Base-by-base conservation (phyloP, 2,888 invertebrate genomes). In the Cataglyphis rosenhaueri region DNA sequence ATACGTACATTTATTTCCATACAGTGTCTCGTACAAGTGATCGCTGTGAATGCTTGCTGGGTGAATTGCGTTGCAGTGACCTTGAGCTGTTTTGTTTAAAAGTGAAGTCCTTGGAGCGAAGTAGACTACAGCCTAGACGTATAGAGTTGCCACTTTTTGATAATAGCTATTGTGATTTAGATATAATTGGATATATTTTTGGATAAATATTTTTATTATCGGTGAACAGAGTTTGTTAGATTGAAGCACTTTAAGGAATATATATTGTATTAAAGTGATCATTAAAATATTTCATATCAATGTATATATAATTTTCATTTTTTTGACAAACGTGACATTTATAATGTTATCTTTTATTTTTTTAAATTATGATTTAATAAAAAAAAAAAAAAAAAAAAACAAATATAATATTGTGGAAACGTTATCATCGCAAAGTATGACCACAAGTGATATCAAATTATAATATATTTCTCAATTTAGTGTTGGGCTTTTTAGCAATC, bases 1-100 rank as follows among this genome's bases (percentile, higher is more conserved):
- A 1, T 25, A 25, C 25, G 0, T 21, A 21, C 21, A 21, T 21
- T 21, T 21, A 25, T 71, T n/a, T 61, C 18, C 29, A 29, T 29
- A 29, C 29, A 29, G 44, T 68, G 57, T 29, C 32, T 35, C 52
- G 75, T n/a, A 38, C 29, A 21, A 44, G 78, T 78, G 70, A 38
- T 64, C 55, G 21, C 12, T 9, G 21, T 32, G 62, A 32, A 52
- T 12, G 52, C 12, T 15, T 12, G 52, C 12, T 15, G 55, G 32
- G 55, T 29, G 21, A 55, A n/a, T 38, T 66, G 29, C 62, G 35
- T 10, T 21, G 35, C 29, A 41, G 41, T 76, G 68, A 76, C 68
- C 68, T 66, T 76, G 76, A 55, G 32, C 15, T 21, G 38, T 55
- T 66, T 29, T 29, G 38, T 66, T 29, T 29, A 15, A 55, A 55